Evolutionary conservation across 2,888 invertebrate genomes (phyloP), one percentile per base, ranked within the genome.

Genomic region (Drosophila affinis): DNA sequence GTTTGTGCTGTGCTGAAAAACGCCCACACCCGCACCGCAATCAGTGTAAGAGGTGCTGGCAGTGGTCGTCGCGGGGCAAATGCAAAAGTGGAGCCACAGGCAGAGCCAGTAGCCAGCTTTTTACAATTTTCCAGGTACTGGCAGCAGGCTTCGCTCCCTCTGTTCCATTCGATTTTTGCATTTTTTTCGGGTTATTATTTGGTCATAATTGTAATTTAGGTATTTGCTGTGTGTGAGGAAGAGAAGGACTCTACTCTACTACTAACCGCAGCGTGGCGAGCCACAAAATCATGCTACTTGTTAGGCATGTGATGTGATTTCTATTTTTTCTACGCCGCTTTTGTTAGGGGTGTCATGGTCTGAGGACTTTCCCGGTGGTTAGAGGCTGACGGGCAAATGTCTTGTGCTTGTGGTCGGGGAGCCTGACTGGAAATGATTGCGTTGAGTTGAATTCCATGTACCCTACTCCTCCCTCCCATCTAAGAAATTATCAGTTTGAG

Each of bases 151-250:
- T 24, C 24, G 3, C 49, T 51, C 53, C 48, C 45, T 14, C 53
- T 39, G 56, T 47, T 49, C 49, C 60, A 55, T 76, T 77, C 58
- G 47, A 59, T 65, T 81, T 79, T 69, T 81, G 63, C 72, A 73
- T 18, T 79, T 85, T 83, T 85, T 84, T 84, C 70, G 80, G 82
- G 81, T 77, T 85, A 84, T 85, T 85, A 85, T 85, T 81, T 85
- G 85, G 81, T 77, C 84, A 84, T 85, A 85, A 85, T 85, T 85
- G 85, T 86, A 85, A 85, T 84, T 86, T 85, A 85, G 82, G 84
- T 84, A 79, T 85, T 84, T 81, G 82, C 74, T 62, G 75, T 81
- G 79, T 77, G 82, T 60, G 63, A n/a, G 49, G 29, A 24, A 12
- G 2, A 14, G 39, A 14, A 39, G 14, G 34, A 12, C 32, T 32